phyloP scores from a whole-genome alignment of 1,140 invertebrate species.

The Hyles vespertilio region DNA sequence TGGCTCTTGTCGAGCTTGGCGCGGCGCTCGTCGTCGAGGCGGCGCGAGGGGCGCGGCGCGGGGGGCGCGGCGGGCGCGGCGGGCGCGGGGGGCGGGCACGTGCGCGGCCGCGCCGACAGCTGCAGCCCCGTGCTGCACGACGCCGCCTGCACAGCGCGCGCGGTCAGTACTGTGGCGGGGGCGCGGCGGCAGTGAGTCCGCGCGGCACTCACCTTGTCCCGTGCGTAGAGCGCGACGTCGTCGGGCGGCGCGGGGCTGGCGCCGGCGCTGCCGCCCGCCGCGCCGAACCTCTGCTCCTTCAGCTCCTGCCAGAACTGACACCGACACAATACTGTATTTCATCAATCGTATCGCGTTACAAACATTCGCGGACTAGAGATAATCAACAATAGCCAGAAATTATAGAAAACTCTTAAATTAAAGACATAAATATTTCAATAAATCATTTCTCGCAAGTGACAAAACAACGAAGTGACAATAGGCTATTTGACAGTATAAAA shows the following conservation, averaged over 20 bases:
- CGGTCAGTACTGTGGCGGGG: too few species aligned
- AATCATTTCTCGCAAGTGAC: too few species aligned
- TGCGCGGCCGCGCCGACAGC: conserved; percentile 79
- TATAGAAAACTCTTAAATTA: too few species aligned
- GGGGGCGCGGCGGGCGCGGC: conserved; percentile 14
- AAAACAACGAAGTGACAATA: too few species aligned
- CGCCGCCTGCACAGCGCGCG: conserved; percentile 50
- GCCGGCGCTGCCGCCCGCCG: conserved; percentile 64
- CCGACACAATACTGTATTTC: conserved; percentile 27
- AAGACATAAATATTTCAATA: too few species aligned
- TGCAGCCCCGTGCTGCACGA: conserved; percentile 84
- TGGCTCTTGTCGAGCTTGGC: conserved; percentile 84
- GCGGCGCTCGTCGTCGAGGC: conserved; percentile 30
- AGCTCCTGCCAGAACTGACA: conserved; percentile 82
- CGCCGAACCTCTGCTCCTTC: conserved; percentile 75
- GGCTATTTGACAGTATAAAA: too few species aligned
- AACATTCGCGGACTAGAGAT: too few species aligned
- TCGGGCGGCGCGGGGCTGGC: conserved; percentile 34
- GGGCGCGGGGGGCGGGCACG: conserved; percentile 76
- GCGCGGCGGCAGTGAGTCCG: not conserved
- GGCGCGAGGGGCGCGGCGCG: conserved; percentile 7
- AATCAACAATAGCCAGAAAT: too few species aligned
- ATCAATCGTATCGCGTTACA: too few species aligned
- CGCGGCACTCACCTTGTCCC: conserved; percentile 46
- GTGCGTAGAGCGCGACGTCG: conserved; percentile 47